A percentile compares a stretch with the other conserved stretches of the same genome.
Evolutionary conservation across 1,140 invertebrate species (phyloP).

Genomic region (Hycleus phaleratus): DNA sequence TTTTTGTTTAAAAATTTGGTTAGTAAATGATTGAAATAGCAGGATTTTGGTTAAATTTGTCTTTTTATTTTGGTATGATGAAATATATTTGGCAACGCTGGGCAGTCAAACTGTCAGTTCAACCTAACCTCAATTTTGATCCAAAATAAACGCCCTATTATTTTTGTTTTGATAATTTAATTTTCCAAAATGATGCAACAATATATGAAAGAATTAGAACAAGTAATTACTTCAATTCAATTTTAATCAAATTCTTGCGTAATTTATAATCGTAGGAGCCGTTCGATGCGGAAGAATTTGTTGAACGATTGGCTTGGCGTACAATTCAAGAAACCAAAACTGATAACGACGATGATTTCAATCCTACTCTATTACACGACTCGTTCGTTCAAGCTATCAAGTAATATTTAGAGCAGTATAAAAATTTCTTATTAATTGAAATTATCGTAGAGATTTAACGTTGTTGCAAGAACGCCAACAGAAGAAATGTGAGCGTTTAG

Average conservation of each 20-base stretch:
- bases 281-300: constrained; percentile 95
- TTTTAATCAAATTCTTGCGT: constrained; percentile 1
- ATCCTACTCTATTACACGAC: constrained; percentile 74
- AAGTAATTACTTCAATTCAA: constrained; percentile 44
- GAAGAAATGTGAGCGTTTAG: constrained; percentile 80
- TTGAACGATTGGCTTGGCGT: constrained; percentile 91
- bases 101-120: too few relatives aligned
- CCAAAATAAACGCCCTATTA: too few relatives aligned
- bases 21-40: too few relatives aligned
- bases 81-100: too few relatives aligned
- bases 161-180: neutral
- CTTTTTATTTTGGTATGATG: too few relatives aligned
- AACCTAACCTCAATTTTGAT: too few relatives aligned
- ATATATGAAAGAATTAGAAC: constrained; percentile 74
- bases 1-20: too few relatives aligned
- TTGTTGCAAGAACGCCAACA: constrained; percentile 77
- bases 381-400: constrained; percentile 89
- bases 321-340: constrained; percentile 71
- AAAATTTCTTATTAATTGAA: constrained; percentile 2
- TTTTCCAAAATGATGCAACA: constrained; percentile 67
- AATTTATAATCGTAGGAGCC: constrained; percentile 59
- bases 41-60: too few relatives aligned
- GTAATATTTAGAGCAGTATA: constrained; percentile 37
- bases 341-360: constrained; percentile 60
- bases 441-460: constrained; percentile 52